phyloP scores from a whole-genome alignment of 2,888 invertebrate genomes.

The Toxonevra muliebris region DNA sequence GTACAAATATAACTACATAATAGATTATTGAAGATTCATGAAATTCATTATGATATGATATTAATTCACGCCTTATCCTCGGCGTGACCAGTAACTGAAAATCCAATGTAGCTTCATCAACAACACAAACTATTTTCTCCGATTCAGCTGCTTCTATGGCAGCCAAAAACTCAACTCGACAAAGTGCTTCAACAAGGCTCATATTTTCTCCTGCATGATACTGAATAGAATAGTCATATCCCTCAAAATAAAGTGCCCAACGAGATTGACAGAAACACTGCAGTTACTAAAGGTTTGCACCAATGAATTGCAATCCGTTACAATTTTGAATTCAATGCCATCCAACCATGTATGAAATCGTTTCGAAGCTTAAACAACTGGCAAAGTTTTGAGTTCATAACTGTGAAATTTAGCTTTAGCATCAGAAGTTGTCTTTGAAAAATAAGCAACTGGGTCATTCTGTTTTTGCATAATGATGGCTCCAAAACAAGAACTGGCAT shows the following conservation, averaged over 20 bases:
- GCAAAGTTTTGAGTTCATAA: constrained; percentile 18
- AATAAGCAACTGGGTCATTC: constrained; percentile 20
- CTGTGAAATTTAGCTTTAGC: constrained; percentile 22
- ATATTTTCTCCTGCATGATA: constrained; percentile 1
- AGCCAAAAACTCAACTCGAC: no score
- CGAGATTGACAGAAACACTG: constrained; percentile 11
- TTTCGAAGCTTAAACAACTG: no score
- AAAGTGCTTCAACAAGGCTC: constrained; percentile 11
- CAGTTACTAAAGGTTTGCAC: constrained; percentile 18
- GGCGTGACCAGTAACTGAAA: not conserved
- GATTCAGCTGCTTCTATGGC: no score
- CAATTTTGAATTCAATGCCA: no score
- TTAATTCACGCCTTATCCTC: no score
- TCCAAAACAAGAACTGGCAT: constrained; percentile 21
- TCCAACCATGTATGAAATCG: no score
- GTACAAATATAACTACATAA: no score
- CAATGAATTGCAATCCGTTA: no score
- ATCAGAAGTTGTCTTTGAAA: constrained; percentile 8
- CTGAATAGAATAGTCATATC: not conserved
- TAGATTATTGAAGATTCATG: no score
- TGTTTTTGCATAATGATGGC: constrained; percentile 8
- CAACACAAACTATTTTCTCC: not conserved
- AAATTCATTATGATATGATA: no score
- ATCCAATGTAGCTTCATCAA: not conserved
- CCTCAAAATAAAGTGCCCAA: not conserved